Evolutionary conservation across 1,140 invertebrate species (phyloP), one percentile per base, ranked within the genome.

Genomic region (Apis florea): DNA sequence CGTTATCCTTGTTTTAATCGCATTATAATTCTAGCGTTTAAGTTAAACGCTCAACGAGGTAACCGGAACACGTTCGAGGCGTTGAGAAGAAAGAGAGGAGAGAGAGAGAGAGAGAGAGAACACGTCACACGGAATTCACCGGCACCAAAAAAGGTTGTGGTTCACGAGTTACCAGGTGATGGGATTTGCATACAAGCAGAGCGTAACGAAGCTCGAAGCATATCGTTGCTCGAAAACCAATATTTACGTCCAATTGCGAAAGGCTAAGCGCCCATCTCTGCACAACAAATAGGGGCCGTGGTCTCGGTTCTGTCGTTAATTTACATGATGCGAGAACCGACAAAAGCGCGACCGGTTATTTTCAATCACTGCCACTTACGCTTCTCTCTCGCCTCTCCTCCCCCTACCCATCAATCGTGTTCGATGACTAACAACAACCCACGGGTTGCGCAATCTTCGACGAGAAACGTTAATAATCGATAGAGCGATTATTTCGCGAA

Each of bases 341-440:
- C 24, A 17, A 56, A 56, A 31, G 24, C 61, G 24, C 61, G 49
- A 21, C 61, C 56, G 63, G 49, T 80, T 80, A 80, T 80, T 74
- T 80, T 74, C 78, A 80, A 74, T 80, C 78, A 80, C 40, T 47
- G 78, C 70, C 78, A 80, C 70, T 79, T 79, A 73, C 53, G 26
- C 71, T 40, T 51, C n/a, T 17, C 61, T 47, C 67, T 51, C 47
- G 26, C 13, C 71, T 63, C 72, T 2, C 6, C 17, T 40, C 17
- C 56, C 56, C 63, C 77, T 1, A 13, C 21, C 49, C 19, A 24
- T 31, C 56, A n/a, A n/a, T 9, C n/a, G 3, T 21, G 6, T 68
- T 31, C 58, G 79, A 81, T 81, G 79, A 81, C 79, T 81, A 81
- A 81, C 54, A 49, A n/a, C n/a, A n/a, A 24, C 17, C 2, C 40